Evolutionary conservation across 2,797 vertebrate species (phyloP).

Genomic region (Psittacula derbiana): DNA sequence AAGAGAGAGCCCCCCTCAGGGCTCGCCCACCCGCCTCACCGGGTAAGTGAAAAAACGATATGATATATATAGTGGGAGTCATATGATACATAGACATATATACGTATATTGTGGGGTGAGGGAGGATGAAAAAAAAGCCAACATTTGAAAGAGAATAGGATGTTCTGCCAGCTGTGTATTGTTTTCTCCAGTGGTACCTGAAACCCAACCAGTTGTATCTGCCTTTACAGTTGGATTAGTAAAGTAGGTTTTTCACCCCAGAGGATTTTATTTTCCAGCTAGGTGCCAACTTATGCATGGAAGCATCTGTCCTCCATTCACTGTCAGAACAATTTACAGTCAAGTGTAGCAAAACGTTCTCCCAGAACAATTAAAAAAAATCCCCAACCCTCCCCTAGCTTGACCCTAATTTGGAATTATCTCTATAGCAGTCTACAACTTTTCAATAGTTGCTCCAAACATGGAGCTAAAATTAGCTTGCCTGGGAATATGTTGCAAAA

Average conservation of each 20-base stretch:
- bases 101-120: fast-evolving
- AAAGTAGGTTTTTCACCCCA: not conserved
- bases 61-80: not conserved
- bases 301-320: conserved; percentile 18
- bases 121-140: not conserved
- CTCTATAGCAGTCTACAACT: not conserved
- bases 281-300: not conserved
- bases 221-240: not conserved
- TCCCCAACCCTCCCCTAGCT: not conserved
- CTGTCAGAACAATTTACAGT: conserved; percentile 39
- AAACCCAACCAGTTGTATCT: not conserved
- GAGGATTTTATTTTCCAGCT: conserved; percentile 2
- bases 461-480: conserved; percentile 20
- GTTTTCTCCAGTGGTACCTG: not conserved
- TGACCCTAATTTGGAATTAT: conserved; percentile 25
- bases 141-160: not conserved
- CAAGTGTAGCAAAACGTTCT: not conserved
- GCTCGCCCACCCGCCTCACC: too few relatives aligned
- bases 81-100: not conserved
- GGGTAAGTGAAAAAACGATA: too few relatives aligned
- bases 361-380: not conserved
- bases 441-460: conserved; percentile 30
- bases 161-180: not conserved
- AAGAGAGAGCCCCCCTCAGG: too few relatives aligned
- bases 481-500: not conserved